Evolutionary conservation across 1,140 invertebrate species (phyloP).

Genomic region (Polyergus mexicanus): DNA sequence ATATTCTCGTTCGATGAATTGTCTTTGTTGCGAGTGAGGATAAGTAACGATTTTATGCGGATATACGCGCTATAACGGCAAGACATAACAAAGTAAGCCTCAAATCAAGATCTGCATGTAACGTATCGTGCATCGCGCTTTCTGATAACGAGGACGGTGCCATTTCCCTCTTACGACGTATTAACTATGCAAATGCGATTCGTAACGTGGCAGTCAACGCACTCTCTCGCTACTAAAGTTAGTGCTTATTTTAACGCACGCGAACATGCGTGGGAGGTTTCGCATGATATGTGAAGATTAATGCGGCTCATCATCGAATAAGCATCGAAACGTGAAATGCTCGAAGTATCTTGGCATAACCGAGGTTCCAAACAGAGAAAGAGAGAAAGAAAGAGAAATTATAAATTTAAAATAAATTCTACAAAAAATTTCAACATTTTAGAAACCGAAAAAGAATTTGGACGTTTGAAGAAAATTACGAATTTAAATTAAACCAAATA

Average conservation of each 20-base stretch:
- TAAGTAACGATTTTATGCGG: neutral
- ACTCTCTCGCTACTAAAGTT: conserved; percentile 64
- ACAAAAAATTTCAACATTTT: neutral
- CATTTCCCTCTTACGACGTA: conserved; percentile 75
- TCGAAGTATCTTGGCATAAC: neutral
- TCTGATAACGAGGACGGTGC: conserved; percentile 69
- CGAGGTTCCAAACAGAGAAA: neutral
- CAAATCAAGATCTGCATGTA: conserved; percentile 48
- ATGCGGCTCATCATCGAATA: conserved; percentile 4
- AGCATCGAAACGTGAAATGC: neutral
- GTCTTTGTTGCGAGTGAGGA: neutral
- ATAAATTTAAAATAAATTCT: neutral
- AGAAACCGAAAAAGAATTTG: neutral
- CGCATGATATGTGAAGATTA: conserved; percentile 39
- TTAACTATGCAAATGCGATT: conserved; percentile 74
- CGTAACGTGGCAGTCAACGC: conserved; percentile 69
- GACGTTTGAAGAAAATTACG: neutral
- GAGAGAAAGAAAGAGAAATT: neutral
- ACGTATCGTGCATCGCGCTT: conserved; percentile 58
- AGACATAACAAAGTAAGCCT: neutral
- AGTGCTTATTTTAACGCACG: conserved; percentile 57
- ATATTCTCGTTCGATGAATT: neutral
- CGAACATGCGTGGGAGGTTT: conserved; percentile 64
- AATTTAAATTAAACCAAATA: neutral
- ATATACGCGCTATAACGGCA: neutral